These are phyloP conservation scores for Drosophila neocordata DNA, from an alignment of 1,140 invertebrate genomes.

Conservation along the genomic window DNA sequence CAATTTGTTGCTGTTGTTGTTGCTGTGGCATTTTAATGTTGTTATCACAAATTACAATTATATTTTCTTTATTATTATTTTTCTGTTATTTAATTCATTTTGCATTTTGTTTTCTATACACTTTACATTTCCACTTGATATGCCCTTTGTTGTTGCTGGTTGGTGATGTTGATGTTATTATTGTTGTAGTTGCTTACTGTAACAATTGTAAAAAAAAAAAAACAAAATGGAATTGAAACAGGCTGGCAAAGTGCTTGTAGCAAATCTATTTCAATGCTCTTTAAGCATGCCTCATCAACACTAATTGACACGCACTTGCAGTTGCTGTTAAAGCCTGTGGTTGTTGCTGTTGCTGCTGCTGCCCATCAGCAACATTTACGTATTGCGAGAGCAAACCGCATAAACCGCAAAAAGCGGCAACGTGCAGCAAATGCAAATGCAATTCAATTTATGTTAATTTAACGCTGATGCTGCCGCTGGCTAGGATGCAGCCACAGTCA, in stretches of 20 bases:
- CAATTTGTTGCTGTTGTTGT: slow-evolving; percentile 31
- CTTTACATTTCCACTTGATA: slow-evolving; percentile 68
- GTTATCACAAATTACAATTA: slow-evolving; percentile 62
- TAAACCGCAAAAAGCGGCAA: slow-evolving; percentile 60
- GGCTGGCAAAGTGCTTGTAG: slow-evolving; percentile 45
- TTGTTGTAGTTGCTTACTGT: slow-evolving; percentile 28
- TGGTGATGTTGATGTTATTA: slow-evolving; percentile 23
- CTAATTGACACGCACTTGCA: slow-evolving; percentile 78
- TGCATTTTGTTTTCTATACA: slow-evolving; percentile 52
- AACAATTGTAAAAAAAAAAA: slow-evolving; percentile 58
- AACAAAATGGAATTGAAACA: slow-evolving; percentile 75
- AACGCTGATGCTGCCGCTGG: slow-evolving; percentile 52
- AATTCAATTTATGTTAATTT: slow-evolving; percentile 83
- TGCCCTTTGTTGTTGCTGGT: slow-evolving; percentile 21
- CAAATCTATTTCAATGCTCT: slow-evolving; percentile 72
- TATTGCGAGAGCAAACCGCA: slow-evolving; percentile 32
- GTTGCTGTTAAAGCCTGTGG: slow-evolving; percentile 18
- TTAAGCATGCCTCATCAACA: slow-evolving; percentile 69
- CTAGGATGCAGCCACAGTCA: slow-evolving; percentile 29
- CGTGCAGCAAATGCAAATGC: slow-evolving; percentile 79
- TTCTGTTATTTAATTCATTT: slow-evolving; percentile 29
- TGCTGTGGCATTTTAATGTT: slow-evolving; percentile 45
- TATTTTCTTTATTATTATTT: slow-evolving; percentile 17
- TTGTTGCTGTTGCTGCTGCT: slow-evolving; percentile 31
- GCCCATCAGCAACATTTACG: slow-evolving; percentile 42